Evolutionary conservation across 1,140 invertebrate genomes (phyloP).

Genomic region (Cydia pomonella): DNA sequence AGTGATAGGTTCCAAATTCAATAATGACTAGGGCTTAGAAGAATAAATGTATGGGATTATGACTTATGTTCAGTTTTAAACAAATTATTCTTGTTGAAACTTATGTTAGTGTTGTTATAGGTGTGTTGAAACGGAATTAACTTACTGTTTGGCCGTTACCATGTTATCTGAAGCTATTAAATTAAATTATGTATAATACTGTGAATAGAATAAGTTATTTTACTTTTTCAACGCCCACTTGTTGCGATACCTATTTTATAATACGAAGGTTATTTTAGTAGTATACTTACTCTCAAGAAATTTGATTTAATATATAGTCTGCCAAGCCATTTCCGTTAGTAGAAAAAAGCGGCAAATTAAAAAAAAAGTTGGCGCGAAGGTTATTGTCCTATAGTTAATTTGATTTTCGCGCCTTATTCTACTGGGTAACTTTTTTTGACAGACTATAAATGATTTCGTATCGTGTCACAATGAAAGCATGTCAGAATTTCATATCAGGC

Average conservation of each 20-base stretch:
- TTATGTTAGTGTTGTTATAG: slow-evolving; percentile 12
- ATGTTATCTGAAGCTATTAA: slow-evolving; percentile 20
- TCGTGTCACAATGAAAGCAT: no score
- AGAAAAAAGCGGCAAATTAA: no score
- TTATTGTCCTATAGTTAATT: no score
- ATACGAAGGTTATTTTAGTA: background rate
- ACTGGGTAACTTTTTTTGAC: no score
- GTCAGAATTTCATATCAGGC: no score
- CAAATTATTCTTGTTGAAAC: slow-evolving; percentile 3
- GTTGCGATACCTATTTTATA: background rate
- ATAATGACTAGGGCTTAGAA: background rate
- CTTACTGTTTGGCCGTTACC: slow-evolving; percentile 19
- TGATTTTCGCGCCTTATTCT: no score
- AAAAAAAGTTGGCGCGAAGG: no score
- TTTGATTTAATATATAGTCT: no score
- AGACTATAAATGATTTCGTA: no score
- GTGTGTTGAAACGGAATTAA: background rate
- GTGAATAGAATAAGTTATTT: slow-evolving; percentile 12
- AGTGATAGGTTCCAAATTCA: no score
- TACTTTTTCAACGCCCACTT: background rate
- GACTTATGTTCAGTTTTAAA: background rate
- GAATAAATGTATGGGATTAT: background rate
- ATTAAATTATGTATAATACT: slow-evolving; percentile 17
- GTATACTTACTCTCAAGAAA: no score
- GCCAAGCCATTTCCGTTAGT: no score